Evolutionary conservation across 2,888 invertebrate genomes (phyloP).

Genomic region (Eurois occulta): DNA sequence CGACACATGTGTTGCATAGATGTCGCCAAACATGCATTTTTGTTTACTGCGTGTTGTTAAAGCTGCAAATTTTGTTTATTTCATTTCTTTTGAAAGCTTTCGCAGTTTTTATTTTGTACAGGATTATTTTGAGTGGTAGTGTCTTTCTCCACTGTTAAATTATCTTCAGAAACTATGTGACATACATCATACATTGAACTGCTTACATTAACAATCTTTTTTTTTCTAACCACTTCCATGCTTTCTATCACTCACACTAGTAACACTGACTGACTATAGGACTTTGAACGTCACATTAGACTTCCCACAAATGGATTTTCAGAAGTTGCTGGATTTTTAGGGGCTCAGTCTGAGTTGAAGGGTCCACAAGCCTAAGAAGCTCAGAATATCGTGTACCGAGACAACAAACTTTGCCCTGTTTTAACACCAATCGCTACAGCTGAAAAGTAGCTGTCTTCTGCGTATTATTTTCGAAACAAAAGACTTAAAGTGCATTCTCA

Average conservation of each 20-base stretch:
- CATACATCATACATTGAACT: not conserved
- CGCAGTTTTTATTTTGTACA: not conserved
- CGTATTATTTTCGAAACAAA: not conserved
- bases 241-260: not conserved
- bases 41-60: slow-evolving; percentile 31
- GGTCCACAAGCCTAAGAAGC: not conserved
- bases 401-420: not conserved
- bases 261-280: not conserved
- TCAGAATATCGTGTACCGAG: not conserved
- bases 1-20: slow-evolving; percentile 73
- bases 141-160: not conserved
- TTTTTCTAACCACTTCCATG: not conserved
- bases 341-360: not conserved
- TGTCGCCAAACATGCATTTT: slow-evolving; percentile 62
- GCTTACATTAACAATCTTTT: not conserved
- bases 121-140: not conserved
- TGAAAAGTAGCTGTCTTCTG: too few species aligned
- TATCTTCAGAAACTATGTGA: not conserved
- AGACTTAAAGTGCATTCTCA: not conserved
- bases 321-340: not conserved
- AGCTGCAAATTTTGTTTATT: slow-evolving; percentile 33
- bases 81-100: not conserved
- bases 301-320: not conserved
- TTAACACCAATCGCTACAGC: not conserved
- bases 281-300: not conserved